These are phyloP conservation scores for Drosophila rubida DNA, from an alignment of 2,888 invertebrate genomes.

Conservation along the genomic window DNA sequence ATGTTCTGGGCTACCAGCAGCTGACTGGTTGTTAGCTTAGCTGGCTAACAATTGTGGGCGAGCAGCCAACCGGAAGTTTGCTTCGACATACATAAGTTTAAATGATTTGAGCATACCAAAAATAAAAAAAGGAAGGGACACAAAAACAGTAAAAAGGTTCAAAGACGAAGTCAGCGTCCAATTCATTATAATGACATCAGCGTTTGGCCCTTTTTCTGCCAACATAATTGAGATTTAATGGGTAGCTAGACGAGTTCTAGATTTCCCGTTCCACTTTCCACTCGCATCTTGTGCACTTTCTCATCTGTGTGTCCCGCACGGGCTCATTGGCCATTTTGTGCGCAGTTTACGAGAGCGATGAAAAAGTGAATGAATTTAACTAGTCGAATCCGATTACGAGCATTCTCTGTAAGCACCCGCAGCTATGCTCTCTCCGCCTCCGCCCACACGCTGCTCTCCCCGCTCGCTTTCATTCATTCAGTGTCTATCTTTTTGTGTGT, in stretches of 20 bases:
- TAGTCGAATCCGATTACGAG: constrained; percentile 60
- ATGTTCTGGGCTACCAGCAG: constrained; percentile 24
- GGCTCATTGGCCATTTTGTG: constrained; percentile 54
- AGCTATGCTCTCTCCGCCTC: constrained; percentile 19
- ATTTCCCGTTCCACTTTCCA: background rate
- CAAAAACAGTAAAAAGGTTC: constrained; percentile 57
- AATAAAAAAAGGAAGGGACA: background rate
- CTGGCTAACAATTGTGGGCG: constrained; percentile 40
- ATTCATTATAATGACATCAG: constrained; percentile 78
- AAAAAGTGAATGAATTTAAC: constrained; percentile 51
- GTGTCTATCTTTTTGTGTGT: constrained; percentile 16
- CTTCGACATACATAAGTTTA: constrained; percentile 63
- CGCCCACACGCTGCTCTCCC: background rate
- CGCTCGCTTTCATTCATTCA: background rate
- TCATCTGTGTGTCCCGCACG: constrained; percentile 40
- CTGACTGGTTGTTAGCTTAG: constrained; percentile 21
- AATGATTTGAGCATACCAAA: constrained; percentile 62
- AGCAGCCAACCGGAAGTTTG: constrained; percentile 60
- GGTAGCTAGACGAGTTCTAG: constrained; percentile 39
- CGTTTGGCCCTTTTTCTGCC: constrained; percentile 47
- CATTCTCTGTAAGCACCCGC: constrained; percentile 52
- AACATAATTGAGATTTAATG: constrained; percentile 76
- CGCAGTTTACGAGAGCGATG: constrained; percentile 17
- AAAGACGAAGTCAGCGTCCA: constrained; percentile 60
- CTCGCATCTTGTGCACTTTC: constrained; percentile 1